Percentiles rank a stretch among this genome's conserved stretches.
phyloP scores from a whole-genome alignment of 2,888 invertebrate genomes.

The Cylloceria caligata region DNA sequence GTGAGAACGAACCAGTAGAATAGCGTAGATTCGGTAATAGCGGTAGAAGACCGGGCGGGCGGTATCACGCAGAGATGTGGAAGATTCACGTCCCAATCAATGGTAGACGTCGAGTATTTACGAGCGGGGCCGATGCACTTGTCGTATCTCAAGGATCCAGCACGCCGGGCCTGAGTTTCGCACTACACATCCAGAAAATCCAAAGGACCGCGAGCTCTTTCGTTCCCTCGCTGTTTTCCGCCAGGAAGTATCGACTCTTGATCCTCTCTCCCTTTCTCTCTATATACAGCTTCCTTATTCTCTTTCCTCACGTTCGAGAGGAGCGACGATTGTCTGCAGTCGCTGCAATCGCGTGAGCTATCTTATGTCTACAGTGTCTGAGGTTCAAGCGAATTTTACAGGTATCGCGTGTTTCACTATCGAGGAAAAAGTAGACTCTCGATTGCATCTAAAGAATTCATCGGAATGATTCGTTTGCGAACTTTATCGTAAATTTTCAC shows the following conservation, averaged over 20 bases:
- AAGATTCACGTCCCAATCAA: conserved; percentile 84
- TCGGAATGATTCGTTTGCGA: conserved; percentile 3
- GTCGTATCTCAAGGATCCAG: conserved; percentile 75
- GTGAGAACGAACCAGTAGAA: not conserved
- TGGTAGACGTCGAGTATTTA: conserved; percentile 81
- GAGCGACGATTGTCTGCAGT: conserved; percentile 14
- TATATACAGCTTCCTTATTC: conserved; percentile 27
- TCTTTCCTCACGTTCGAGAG: conserved; percentile 24
- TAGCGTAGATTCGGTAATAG: conserved; percentile 7
- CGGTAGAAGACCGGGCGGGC: not conserved
- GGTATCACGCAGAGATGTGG: conserved; percentile 58
- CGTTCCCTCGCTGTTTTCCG: conserved; percentile 43
- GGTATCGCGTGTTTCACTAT: conserved; percentile 20
- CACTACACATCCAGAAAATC: conserved; percentile 40
- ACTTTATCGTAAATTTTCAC: not conserved
- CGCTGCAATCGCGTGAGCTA: conserved; percentile 1
- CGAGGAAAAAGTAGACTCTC: not conserved
- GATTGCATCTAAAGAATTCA: conserved; percentile 14
- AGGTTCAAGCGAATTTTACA: conserved; percentile 11
- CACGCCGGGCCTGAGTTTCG: conserved; percentile 19
- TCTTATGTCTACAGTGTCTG: conserved; percentile 15
- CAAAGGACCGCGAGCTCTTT: conserved; percentile 49
- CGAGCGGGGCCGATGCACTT: conserved; percentile 80
- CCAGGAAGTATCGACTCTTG: conserved; percentile 42
- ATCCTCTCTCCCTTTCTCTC: conserved; percentile 42